Evolutionary conservation across 2,797 vertebrate genomes (phyloP).

Genomic region (Holocentrus rufus): DNA sequence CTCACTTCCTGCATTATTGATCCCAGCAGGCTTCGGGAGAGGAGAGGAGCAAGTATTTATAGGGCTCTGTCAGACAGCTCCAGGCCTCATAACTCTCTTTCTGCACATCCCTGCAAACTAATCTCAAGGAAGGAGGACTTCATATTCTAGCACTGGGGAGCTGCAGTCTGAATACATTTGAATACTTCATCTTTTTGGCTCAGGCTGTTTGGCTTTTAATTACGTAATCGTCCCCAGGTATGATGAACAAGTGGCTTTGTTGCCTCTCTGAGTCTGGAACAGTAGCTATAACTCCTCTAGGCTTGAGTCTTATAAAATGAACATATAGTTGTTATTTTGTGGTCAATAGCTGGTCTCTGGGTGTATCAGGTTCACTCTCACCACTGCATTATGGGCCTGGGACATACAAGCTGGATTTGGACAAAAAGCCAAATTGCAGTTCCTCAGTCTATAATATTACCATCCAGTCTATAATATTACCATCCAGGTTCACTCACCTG

Average conservation of each 20-base stretch:
- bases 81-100: neutral
- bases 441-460: neutral
- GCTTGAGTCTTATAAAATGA: neutral
- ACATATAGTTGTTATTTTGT: neutral
- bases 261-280: neutral
- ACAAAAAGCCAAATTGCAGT: neutral
- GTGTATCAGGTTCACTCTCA: too few relatives aligned
- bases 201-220: slow-evolving; percentile 20
- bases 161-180: slow-evolving; percentile 10
- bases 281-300: neutral
- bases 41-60: slow-evolving; percentile 39
- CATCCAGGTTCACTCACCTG: neutral
- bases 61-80: slow-evolving; percentile 15
- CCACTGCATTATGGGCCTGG: too few relatives aligned
- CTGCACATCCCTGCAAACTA: slow-evolving; percentile 2
- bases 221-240: slow-evolving; percentile 7
- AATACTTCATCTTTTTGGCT: neutral
- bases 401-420: neutral
- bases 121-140: slow-evolving; percentile 16
- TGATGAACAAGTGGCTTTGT: slow-evolving; percentile 2
- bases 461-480: neutral
- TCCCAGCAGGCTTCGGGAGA: slow-evolving; percentile 8
- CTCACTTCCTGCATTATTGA: slow-evolving; percentile 44
- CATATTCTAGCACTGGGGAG: slow-evolving; percentile 20
- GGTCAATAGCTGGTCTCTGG: neutral